Evolutionary conservation across 2,888 invertebrate species (phyloP).

Genomic region (Leptinotarsa rubiginosa): DNA sequence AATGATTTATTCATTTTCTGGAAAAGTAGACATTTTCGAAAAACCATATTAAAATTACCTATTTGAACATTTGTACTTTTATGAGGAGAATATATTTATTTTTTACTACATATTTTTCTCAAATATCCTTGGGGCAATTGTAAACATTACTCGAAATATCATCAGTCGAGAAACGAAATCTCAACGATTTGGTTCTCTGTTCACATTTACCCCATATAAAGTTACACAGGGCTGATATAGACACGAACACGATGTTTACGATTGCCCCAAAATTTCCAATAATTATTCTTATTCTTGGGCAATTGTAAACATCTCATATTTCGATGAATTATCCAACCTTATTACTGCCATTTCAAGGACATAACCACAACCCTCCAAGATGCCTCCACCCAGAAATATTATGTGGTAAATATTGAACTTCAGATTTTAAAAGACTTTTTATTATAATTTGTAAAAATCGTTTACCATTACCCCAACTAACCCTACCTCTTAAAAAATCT

Average conservation of each 20-base stretch:
- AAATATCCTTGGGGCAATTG: not conserved
- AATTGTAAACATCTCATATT: too few species aligned
- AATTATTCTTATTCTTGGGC: too few species aligned
- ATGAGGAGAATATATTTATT: slow-evolving; percentile 16
- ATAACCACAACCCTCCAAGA: slow-evolving; percentile 23
- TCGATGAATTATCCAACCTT: too few species aligned
- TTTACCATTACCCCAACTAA: too few species aligned
- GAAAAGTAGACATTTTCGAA: too few species aligned
- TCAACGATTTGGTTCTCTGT: not conserved
- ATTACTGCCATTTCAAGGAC: not conserved
- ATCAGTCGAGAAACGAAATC: too few species aligned
- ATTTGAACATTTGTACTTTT: slow-evolving; percentile 11
- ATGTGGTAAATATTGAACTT: slow-evolving; percentile 13
- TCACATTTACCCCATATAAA: slow-evolving; percentile 5
- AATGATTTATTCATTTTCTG: too few species aligned
- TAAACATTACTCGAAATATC: too few species aligned
- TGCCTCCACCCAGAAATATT: slow-evolving; percentile 8
- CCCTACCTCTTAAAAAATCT: too few species aligned
- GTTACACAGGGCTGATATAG: not conserved
- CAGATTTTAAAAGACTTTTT: not conserved
- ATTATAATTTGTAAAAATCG: too few species aligned
- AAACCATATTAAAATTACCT: slow-evolving; percentile 6
- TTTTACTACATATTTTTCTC: slow-evolving; percentile 17
- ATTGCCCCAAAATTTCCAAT: too few species aligned
- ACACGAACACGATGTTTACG: slow-evolving; percentile 13